Conservation (phyloP, 2,797 vertebrate genomes). For the Pseudopleuronectes americanus region DNA sequence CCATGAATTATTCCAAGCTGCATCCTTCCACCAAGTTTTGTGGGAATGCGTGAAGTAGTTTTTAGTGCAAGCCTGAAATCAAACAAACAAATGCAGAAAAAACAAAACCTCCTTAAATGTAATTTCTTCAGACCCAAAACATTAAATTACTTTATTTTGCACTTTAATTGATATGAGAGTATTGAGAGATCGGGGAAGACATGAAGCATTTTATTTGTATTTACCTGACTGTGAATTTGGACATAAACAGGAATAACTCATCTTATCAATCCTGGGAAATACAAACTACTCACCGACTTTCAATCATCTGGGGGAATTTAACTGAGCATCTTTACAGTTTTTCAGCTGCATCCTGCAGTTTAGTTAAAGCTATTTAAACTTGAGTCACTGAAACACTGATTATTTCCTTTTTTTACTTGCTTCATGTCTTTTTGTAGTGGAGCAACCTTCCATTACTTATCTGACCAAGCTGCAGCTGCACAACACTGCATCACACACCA, state of each 20-base stretch:
- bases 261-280: too few species aligned
- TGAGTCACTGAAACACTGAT: slow-evolving; percentile 2
- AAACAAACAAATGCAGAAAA: too few species aligned
- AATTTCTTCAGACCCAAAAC: not conserved
- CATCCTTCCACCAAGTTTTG: too few species aligned
- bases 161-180: not conserved
- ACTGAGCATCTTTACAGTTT: not conserved
- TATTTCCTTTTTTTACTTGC: not conserved
- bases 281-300: not conserved
- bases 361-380: not conserved
- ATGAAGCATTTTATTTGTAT: too few species aligned
- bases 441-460: slow-evolving; percentile 5
- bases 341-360: slow-evolving; percentile 9
- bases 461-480: slow-evolving; percentile 3
- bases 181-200: too few species aligned
- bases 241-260: not conserved
- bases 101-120: not conserved
- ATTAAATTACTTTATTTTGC: not conserved
- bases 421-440: too few species aligned
- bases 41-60: too few species aligned
- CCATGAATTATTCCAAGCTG: too few species aligned
- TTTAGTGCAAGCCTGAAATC: too few species aligned
- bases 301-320: not conserved
- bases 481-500: not conserved
- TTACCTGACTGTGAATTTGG: not conserved